Conservation (phyloP, 2,113 vertebrate species). For the Solea solea region DNA sequence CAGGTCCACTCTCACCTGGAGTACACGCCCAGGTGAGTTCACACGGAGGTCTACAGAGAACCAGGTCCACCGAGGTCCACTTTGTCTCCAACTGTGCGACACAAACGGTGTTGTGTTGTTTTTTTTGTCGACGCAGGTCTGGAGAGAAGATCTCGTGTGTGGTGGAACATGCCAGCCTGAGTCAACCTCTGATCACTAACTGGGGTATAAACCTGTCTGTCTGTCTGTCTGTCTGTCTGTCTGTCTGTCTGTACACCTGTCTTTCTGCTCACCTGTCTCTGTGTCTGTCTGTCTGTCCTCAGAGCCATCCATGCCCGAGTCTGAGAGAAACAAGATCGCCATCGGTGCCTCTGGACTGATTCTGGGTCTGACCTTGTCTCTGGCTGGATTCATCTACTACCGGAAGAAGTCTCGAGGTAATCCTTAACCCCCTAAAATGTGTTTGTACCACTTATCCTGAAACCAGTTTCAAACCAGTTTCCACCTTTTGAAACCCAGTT, state of each 20-base stretch:
- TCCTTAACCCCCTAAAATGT: no score
- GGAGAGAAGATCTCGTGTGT: constrained; percentile 52
- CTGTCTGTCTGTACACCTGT: neutral
- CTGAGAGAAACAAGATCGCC: constrained; percentile 49
- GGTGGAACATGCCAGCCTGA: constrained; percentile 62
- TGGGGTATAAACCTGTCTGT: constrained; percentile 52
- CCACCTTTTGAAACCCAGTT: neutral
- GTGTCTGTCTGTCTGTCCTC: neutral
- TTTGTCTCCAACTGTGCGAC: neutral
- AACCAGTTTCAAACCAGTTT: neutral
- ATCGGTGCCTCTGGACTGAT: constrained; percentile 63
- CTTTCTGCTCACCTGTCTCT: neutral
- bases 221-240: no score
- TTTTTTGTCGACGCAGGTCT: constrained; percentile 36
- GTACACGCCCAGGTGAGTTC: constrained; percentile 53
- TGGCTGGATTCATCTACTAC: constrained; percentile 72
- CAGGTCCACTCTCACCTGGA: constrained; percentile 61
- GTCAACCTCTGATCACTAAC: constrained; percentile 24
- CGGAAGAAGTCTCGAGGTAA: constrained; percentile 46
- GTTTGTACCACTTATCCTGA: neutral
- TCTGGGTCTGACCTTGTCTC: constrained; percentile 63
- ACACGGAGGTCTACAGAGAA: no score
- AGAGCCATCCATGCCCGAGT: constrained; percentile 58
- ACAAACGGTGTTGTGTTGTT: neutral
- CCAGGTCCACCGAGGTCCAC: neutral